phyloP scores from a whole-genome alignment of 2,113 vertebrate species.

The Thamnophis sirtalis region DNA sequence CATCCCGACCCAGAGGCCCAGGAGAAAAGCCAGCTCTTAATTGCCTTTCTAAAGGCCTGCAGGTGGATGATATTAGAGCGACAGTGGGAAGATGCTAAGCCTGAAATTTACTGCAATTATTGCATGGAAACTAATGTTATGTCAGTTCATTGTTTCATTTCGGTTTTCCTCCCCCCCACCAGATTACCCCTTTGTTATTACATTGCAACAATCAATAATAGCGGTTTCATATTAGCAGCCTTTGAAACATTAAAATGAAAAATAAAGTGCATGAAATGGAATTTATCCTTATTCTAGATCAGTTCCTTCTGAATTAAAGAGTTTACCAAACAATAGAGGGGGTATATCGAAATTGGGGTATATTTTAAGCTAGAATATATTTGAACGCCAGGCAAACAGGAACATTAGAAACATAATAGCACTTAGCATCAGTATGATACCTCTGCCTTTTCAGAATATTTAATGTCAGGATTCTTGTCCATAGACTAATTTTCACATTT shows the following conservation, averaged over 20 bases:
- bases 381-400: neutral
- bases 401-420: neutral
- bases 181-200: neutral
- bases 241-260: neutral
- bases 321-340: neutral
- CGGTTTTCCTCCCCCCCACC: neutral
- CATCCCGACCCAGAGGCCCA: neutral
- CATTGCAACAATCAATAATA: neutral
- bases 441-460: neutral
- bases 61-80: neutral
- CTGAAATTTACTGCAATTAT: neutral
- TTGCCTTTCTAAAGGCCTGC: neutral
- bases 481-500: neutral
- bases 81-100: neutral
- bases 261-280: neutral
- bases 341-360: neutral
- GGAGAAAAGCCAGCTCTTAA: neutral
- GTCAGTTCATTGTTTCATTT: neutral
- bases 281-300: neutral
- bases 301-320: neutral
- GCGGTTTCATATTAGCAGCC: neutral
- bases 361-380: neutral
- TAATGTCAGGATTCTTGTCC: neutral
- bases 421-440: neutral
- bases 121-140: neutral